These are phyloP conservation scores for Cetonia aurata DNA, from an alignment of 2,888 invertebrate species.

Conservation along the genomic window DNA sequence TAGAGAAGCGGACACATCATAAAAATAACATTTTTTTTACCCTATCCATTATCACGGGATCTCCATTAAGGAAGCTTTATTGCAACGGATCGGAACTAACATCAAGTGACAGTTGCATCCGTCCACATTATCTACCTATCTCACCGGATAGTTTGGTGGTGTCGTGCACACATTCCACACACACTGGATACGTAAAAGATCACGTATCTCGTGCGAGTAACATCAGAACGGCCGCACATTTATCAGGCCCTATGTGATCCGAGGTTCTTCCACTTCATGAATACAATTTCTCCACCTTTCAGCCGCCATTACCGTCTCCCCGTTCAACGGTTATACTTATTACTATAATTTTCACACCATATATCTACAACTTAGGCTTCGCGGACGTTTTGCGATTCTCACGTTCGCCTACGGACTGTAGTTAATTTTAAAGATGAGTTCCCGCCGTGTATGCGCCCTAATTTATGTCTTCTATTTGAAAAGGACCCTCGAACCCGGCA, in stretches of 20 bases:
- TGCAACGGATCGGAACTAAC: constrained; percentile 33
- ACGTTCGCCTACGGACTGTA: constrained; percentile 42
- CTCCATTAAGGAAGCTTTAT: constrained; percentile 17
- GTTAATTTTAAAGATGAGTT: constrained; percentile 41
- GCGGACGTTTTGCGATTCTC: constrained; percentile 46
- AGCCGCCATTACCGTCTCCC: constrained; percentile 54
- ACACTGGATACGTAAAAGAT: constrained; percentile 23
- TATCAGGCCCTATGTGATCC: constrained; percentile 52
- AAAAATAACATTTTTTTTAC: constrained; percentile 22
- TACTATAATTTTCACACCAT: constrained; percentile 57
- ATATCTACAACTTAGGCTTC: constrained; percentile 51
- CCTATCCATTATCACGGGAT: not conserved
- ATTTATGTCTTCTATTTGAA: constrained; percentile 32
- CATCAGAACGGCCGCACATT: constrained; percentile 54
- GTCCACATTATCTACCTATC: constrained; percentile 34
- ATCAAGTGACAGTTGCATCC: constrained; percentile 40
- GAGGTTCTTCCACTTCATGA: constrained; percentile 54
- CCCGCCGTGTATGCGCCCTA: constrained; percentile 6
- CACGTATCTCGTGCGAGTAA: constrained; percentile 35
- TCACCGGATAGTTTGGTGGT: constrained; percentile 21
- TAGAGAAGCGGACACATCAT: constrained; percentile 3
- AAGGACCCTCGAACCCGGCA: not conserved
- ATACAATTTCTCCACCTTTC: constrained; percentile 55
- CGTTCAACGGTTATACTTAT: constrained; percentile 55
- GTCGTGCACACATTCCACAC: constrained; percentile 12